Evolutionary conservation across 2,797 vertebrate species (phyloP), one percentile per base, ranked within the genome.

Genomic region (Rhinatrema bivittatum): DNA sequence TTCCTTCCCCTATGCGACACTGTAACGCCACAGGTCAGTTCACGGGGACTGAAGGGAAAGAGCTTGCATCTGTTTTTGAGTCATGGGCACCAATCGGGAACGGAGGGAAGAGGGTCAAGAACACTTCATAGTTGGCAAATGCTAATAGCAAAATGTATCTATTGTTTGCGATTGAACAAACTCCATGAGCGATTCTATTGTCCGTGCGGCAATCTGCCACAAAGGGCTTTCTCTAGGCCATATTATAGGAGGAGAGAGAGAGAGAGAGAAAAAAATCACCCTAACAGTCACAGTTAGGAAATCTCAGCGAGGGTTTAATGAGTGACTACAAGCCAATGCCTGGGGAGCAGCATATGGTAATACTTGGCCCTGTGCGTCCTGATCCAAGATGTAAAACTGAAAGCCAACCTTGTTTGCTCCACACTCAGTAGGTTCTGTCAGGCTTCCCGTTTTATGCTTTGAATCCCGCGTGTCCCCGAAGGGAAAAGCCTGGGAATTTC

Each of bases 61-160:
- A 78, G 81, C 84, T 81, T 85, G 81, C 84, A 90, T 91, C 84
- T 87, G 85, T 83, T 87, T n/a, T 76, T 71, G 52, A 74, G 58
- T 76, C 72, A 55, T 73, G 75, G 61, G 56, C 65, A 70, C 65
- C 55, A 33, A 69, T 51, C 68, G 55, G 72, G 62, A 50, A 36
- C 41, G 36, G 30, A 44, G 40, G 37, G 32, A 26, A 54, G 61
- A 63, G 51, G 54, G 50, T 60, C 13, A 2, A 63, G 68, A 60
- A 53, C 63, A 65, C 62, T 70, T 64, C 71, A 71, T 78, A 73
- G 70, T 71, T 63, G 76, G 76, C 70, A 81, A 74, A 82, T 75
- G 73, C 62, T 61, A 71, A 75, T 56, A 74, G 68, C 66, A 78
- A 73, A 61, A 58, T 65, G 65, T 65, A 59, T 47, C 76, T 64